These are phyloP conservation scores for Vanacampus margaritifer DNA, from an alignment of 2,113 vertebrate genomes.

Conservation along the genomic window DNA sequence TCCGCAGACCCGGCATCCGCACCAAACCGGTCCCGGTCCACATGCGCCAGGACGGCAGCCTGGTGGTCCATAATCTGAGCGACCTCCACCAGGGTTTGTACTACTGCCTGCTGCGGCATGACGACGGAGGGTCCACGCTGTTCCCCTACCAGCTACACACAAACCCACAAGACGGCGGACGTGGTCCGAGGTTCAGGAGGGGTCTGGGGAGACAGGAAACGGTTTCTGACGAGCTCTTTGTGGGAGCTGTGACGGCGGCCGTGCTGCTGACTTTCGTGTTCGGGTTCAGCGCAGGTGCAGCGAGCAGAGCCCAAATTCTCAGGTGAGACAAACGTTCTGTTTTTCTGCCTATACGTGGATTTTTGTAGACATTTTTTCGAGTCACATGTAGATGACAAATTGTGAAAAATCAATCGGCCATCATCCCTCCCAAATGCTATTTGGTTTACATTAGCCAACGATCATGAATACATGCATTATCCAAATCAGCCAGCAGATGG, in stretches of 20 bases:
- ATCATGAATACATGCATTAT: background rate
- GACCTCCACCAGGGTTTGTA: slow-evolving; percentile 63
- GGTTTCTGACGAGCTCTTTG: slow-evolving; percentile 36
- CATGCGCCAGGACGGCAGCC: slow-evolving; percentile 47
- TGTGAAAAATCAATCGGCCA: too few species aligned
- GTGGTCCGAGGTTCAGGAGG: slow-evolving; percentile 13
- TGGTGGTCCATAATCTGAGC: slow-evolving; percentile 50
- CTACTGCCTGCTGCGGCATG: slow-evolving; percentile 60
- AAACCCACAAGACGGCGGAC: background rate
- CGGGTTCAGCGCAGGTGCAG: slow-evolving; percentile 68
- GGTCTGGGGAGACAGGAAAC: background rate
- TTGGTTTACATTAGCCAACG: background rate
- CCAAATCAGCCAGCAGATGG: background rate
- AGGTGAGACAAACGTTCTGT: slow-evolving; percentile 34
- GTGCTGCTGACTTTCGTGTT: slow-evolving; percentile 68
- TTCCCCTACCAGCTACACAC: slow-evolving; percentile 38
- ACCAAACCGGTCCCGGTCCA: slow-evolving; percentile 29
- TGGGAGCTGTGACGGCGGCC: slow-evolving; percentile 56
- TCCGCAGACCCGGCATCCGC: slow-evolving; percentile 20
- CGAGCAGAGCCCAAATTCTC: slow-evolving; percentile 53
- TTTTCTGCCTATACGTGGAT: background rate
- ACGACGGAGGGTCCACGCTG: slow-evolving; percentile 30
- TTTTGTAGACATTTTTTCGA: too few species aligned
- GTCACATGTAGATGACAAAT: too few species aligned
- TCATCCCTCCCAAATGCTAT: too few species aligned